A percentile compares a stretch with the other conserved stretches of the same genome.
phyloP scores from a whole-genome alignment of 2,113 vertebrate species.

The Lampris incognitus region DNA sequence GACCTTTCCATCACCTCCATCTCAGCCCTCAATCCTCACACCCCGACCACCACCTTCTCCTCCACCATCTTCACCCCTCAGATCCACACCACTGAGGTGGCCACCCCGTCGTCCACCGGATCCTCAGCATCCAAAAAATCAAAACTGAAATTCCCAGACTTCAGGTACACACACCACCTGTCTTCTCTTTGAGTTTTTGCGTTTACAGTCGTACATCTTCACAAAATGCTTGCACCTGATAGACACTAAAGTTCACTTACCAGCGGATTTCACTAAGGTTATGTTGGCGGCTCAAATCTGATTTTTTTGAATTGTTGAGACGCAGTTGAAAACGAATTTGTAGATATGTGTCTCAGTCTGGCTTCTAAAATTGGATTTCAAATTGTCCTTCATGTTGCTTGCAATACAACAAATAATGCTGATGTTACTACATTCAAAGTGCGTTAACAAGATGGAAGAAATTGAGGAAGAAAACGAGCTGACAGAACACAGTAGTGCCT shows the following conservation, averaged over 20 bases:
- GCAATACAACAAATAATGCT: no score
- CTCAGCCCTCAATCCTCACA: slow-evolving; percentile 71
- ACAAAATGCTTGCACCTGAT: not conserved
- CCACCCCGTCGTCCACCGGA: slow-evolving; percentile 73
- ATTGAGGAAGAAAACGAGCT: no score
- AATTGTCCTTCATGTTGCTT: no score
- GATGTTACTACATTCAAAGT: no score
- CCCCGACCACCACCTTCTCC: slow-evolving; percentile 72
- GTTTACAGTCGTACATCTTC: not conserved
- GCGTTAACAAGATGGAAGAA: no score
- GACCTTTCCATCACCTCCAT: slow-evolving; percentile 79
- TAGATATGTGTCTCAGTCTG: no score
- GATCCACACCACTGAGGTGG: slow-evolving; percentile 63
- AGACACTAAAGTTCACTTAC: not conserved
- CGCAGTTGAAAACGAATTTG: no score
- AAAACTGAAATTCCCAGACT: slow-evolving; percentile 90
- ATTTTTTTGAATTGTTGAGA: no score
- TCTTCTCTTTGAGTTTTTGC: not conserved
- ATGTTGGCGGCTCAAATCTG: no score
- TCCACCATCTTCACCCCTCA: slow-evolving; percentile 78
- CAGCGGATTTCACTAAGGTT: not conserved
- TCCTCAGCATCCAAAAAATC: slow-evolving; percentile 81
- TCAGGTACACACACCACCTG: slow-evolving; percentile 78
- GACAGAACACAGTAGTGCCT: no score
- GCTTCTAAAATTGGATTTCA: no score